Base-by-base conservation (phyloP, 2,113 vertebrate genomes). In the Pteronura brasiliensis region DNA sequence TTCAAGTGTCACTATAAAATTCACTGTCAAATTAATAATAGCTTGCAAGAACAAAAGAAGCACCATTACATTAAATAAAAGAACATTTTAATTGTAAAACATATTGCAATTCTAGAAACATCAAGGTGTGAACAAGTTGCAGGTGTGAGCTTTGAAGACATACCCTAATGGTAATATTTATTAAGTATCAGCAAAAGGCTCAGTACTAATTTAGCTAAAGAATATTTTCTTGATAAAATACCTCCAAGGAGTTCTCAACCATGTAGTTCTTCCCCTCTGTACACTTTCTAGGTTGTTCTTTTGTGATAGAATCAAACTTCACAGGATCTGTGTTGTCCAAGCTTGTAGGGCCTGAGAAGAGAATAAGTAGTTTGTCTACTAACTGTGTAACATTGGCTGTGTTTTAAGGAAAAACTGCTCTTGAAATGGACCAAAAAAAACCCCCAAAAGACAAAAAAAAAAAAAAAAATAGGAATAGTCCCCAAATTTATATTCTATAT, bases 401-500 rank as follows among this genome's bases (percentile, higher is more conserved):
- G 36, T 34, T 57, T 76, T 77, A 83, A 74, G 57, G 27, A 29
- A 29, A 93, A 69, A 7, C 29, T 65, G 65, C 44, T 55, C 1
- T 76, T 63, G 21, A 63, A 90, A 71, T 27, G 71, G 87, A 77
- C 3, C 0, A 44, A 59, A 90, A 90, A 59, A 71, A 61, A 34
- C 12, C 4, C 25, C 20, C 55, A 57, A 57, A 57, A 23, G 20
- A 57, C 57, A 61, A 91, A 61, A 57, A 57, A 57, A 23, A 7
- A 57, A 20, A 61, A 91, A 61, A 1, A 36, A 95, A 15, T 55
- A 52, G 52, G 25, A 31, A 77, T 47, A 82, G 5, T 1, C 49
- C 52, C 81, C 61, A 87, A 86, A 69, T 95, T 90, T 97, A 98
- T 97, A 57, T 90, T 89, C n/a, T 82, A 20, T 39, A 29, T 95